phyloP scores from a whole-genome alignment of 2,888 invertebrate species.

The Habrosyne pyritoides region DNA sequence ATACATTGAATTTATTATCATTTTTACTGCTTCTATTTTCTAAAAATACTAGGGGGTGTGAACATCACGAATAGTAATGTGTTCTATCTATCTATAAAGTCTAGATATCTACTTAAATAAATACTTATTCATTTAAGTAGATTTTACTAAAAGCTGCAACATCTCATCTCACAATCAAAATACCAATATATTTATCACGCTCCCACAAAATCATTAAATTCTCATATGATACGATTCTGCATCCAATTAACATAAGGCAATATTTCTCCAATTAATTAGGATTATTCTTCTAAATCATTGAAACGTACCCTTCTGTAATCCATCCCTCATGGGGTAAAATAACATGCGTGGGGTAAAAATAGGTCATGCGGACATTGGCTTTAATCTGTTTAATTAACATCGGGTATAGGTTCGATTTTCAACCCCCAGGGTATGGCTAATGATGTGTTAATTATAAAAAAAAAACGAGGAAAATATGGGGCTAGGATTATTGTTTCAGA shows the following conservation, averaged over 20 bases:
- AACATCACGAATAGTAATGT: too few species aligned
- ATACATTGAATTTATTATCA: too few species aligned
- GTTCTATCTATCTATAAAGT: too few species aligned
- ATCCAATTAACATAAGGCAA: slow-evolving; percentile 63
- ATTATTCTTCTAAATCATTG: slow-evolving; percentile 75
- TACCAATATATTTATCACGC: too few species aligned
- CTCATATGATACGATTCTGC: not conserved
- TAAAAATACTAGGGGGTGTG: too few species aligned
- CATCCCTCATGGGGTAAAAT: slow-evolving; percentile 43
- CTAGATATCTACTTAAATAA: too few species aligned
- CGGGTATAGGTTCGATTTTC: slow-evolving; percentile 73
- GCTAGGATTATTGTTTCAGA: slow-evolving; percentile 1
- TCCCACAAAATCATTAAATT: not conserved
- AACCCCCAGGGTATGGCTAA: slow-evolving; percentile 61
- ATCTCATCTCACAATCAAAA: too few species aligned
- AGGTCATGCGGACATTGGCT: slow-evolving; percentile 71
- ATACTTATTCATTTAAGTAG: too few species aligned
- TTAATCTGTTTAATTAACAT: slow-evolving; percentile 81
- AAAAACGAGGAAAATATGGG: slow-evolving; percentile 22
- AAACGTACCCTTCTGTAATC: slow-evolving; percentile 40
- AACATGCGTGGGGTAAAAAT: slow-evolving; percentile 67
- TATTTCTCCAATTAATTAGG: slow-evolving; percentile 75
- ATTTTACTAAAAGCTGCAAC: too few species aligned
- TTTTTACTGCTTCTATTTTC: too few species aligned
- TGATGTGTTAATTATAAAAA: slow-evolving; percentile 71